Percentiles rank a stretch among this genome's conserved stretches.
phyloP scores from a whole-genome alignment of 2,113 vertebrate species.

The Theropithecus gelada region DNA sequence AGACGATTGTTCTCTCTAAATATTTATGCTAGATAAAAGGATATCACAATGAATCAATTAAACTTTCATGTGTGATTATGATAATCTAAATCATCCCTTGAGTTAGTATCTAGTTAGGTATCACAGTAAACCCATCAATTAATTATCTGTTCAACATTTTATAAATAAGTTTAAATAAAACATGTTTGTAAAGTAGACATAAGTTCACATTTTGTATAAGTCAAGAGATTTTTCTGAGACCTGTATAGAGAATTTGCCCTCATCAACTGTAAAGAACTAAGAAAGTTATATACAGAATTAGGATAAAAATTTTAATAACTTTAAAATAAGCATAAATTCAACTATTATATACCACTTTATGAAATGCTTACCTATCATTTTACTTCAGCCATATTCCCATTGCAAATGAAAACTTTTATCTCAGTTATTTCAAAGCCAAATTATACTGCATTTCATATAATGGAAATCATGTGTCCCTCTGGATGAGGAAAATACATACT shows the following conservation, averaged over 20 bases:
- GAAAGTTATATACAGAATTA: not conserved
- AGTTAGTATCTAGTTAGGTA: not conserved
- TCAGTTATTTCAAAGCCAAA: not conserved
- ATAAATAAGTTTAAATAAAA: conserved; percentile 39
- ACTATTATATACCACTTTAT: not conserved
- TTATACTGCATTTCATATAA: not conserved
- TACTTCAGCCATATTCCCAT: not conserved
- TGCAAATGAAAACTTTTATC: not conserved
- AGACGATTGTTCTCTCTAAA: not conserved
- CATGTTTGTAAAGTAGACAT: not conserved
- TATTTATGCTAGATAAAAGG: not conserved
- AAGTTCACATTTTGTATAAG: conserved; percentile 10
- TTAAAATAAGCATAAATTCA: not conserved
- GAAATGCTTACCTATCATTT: conserved; percentile 5
- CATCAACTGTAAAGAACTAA: not conserved
- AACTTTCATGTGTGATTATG: not conserved
- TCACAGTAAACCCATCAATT: not conserved
- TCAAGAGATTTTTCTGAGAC: conserved; percentile 29
- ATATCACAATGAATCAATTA: not conserved
- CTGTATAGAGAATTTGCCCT: not conserved
- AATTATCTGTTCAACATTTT: not conserved
- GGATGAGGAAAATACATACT: not conserved
- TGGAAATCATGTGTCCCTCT: not conserved
- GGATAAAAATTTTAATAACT: not conserved
- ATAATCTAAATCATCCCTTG: not conserved